Base-by-base conservation (phyloP, 2,113 vertebrate genomes). In the Sturnira hondurensis region DNA sequence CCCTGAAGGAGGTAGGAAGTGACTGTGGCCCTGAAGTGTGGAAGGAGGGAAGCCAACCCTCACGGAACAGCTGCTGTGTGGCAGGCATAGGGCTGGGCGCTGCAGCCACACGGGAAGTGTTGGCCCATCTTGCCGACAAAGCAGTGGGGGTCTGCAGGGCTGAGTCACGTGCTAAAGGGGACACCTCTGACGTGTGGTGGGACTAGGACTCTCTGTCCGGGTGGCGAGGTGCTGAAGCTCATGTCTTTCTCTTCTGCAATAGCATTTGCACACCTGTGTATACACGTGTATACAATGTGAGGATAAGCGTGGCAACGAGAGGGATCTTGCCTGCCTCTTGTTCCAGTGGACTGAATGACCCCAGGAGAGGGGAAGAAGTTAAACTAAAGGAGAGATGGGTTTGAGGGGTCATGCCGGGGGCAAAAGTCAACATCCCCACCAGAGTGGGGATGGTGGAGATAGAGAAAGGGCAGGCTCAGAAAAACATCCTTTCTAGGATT, bases 21-120 rank as follows among this genome's bases (percentile, higher is more conserved):
- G 47, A n/a, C 4, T 1, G 7, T 61, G n/a, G 24, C 47, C 19
- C 20, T 3, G 4, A 20, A 1, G 16, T 14, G 12, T 56, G 63
- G 13, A 41, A 41, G 12, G 76, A 19, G 36, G 68, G 43, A 15
- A 50, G 54, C 36, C 52, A 24, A 0, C 11, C 61, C 2, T 52
- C 7, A 4, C 0, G 6, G 73, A 22, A 3, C 9, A 33, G 19
- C 50, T 24, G 2, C 47, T 5, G 0, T 0, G 43, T 47, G 63
- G 41, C 58, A 22, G 31, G 65, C 19, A 5, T 74, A 7, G 22
- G 87, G 31, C 2, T 0, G 16, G 63, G 24, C 2, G 3, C 56
- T 1, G 1, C 3, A 33, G 74, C 11, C 31, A 6, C 28, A 24
- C 2, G 6, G 52, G 28, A 24, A 43, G 31, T 4, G 33, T 9